Evolutionary conservation across 2,888 invertebrate species (phyloP).

Genomic region (Rhopalosiphum nymphaeae): DNA sequence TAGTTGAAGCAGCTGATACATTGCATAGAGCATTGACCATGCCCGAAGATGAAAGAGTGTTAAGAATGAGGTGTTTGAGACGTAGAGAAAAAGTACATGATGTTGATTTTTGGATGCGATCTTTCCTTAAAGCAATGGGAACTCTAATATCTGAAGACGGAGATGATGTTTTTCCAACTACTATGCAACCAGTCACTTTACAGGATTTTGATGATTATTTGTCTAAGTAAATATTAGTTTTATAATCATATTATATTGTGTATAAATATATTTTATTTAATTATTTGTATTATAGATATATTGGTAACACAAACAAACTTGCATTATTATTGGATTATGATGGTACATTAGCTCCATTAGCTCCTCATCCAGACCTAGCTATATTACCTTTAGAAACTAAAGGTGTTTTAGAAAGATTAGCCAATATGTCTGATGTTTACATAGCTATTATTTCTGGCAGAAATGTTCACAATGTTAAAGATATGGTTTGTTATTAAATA

Average conservation of each 20-base stretch:
- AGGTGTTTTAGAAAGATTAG: constrained; percentile 83
- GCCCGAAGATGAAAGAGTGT: constrained; percentile 88
- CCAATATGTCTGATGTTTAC: constrained; percentile 87
- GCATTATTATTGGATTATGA: constrained; percentile 89
- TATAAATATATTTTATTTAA: constrained; percentile 69
- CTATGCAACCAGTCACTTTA: constrained; percentile 90
- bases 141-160: constrained; percentile 80
- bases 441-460: constrained; percentile 89
- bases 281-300: constrained; percentile 75
- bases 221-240: constrained; percentile 76
- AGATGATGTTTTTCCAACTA: constrained; percentile 85
- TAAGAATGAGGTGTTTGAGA: constrained; percentile 87
- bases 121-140: constrained; percentile 89
- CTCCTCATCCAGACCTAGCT: constrained; percentile 91
- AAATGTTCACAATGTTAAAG: constrained; percentile 87
- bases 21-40: constrained; percentile 88
- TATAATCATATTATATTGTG: background rate
- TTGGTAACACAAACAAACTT: constrained; percentile 87
- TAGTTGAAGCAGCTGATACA: constrained; percentile 88
- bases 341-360: constrained; percentile 89
- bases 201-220: constrained; percentile 92
- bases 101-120: constrained; percentile 90
- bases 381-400: constrained; percentile 87
- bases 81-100: constrained; percentile 85
- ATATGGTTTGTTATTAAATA: constrained; percentile 76